Percentiles rank a stretch among this genome's conserved stretches.
Conservation (phyloP, 2,797 vertebrate species). For the Ceyx erithaca region DNA sequence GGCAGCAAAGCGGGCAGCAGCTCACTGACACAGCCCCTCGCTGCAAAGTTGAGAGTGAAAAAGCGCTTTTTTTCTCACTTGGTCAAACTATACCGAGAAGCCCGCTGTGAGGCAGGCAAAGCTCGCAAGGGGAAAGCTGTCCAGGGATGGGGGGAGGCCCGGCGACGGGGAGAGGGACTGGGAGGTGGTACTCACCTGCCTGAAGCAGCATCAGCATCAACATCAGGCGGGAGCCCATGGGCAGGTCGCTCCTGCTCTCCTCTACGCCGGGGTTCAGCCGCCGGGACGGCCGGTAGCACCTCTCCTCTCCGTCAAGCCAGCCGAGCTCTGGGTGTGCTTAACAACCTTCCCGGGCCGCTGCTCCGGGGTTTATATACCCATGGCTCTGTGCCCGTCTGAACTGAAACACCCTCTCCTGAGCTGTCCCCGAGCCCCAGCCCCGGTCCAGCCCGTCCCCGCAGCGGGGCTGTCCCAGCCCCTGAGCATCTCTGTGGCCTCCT, state of each 20-base stretch:
- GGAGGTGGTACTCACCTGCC: conserved; percentile 55
- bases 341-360: background rate
- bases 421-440: background rate
- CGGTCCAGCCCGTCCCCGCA: background rate
- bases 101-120: background rate
- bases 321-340: background rate
- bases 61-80: fast-evolving
- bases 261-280: background rate
- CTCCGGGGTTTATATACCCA: conserved; percentile 20
- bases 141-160: fast-evolving
- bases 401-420: background rate
- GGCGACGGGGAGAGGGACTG: background rate
- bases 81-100: background rate
- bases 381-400: background rate
- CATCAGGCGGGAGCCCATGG: conserved; percentile 51
- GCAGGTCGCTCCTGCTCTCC: background rate
- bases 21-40: background rate
- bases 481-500: too few species aligned
- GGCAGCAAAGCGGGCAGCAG: background rate
- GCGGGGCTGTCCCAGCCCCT: too few species aligned
- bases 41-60: background rate
- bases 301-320: background rate
- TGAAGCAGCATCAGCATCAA: conserved; percentile 29
- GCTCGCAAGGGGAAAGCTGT: background rate
- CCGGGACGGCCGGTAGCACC: background rate